phyloP scores from a whole-genome alignment of 1,140 invertebrate species.

The Ooceraea biroi region DNA sequence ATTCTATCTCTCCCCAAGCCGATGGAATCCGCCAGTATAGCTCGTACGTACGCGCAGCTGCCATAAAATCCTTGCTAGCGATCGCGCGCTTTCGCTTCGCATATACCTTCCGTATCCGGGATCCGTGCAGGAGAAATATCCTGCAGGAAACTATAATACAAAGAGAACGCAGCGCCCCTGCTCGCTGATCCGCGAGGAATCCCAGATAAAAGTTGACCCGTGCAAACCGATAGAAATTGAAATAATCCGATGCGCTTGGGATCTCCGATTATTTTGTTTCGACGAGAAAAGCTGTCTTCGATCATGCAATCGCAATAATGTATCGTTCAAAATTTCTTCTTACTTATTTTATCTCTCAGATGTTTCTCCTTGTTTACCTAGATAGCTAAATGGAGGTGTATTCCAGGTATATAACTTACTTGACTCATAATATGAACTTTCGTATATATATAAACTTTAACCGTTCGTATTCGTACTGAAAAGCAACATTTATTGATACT shows the following conservation, averaged over 20 bases:
- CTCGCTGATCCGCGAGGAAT: constrained; percentile 42
- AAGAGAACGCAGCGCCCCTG: not conserved
- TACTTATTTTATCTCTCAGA: not conserved
- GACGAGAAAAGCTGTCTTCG: not conserved
- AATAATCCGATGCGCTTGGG: constrained; percentile 8
- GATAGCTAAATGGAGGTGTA: too few relatives aligned
- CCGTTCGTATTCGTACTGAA: not conserved
- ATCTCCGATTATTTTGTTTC: not conserved
- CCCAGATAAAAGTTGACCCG: constrained; percentile 26
- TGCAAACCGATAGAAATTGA: not conserved
- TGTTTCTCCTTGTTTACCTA: not conserved
- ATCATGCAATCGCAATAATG: not conserved
- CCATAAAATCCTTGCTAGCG: constrained; percentile 63
- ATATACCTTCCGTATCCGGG: constrained; percentile 32
- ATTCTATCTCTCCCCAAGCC: constrained; percentile 26
- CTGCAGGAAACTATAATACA: not conserved
- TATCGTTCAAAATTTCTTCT: not conserved
- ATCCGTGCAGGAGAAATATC: too few relatives aligned
- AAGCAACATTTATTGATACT: not conserved
- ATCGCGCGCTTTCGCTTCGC: constrained; percentile 39
- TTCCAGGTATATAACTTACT: too few relatives aligned
- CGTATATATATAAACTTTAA: not conserved
- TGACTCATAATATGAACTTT: too few relatives aligned
- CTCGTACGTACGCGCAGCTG: constrained; percentile 5
- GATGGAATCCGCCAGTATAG: constrained; percentile 58